These are phyloP conservation scores for Scophthalmus maximus DNA, from an alignment of 2,113 vertebrate genomes.

Conservation along the genomic window DNA sequence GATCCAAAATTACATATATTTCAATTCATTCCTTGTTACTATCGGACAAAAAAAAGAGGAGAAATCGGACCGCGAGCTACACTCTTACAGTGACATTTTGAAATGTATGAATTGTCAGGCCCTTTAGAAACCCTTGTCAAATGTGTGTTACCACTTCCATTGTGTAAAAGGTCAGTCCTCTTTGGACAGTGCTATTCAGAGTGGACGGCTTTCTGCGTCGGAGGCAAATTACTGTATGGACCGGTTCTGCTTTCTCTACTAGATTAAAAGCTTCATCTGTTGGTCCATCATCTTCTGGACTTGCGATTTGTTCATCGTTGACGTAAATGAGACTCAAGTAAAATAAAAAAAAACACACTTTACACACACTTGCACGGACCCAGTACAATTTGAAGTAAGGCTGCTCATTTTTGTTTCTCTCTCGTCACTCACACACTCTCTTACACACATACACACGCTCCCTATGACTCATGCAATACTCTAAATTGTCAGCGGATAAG, in stretches of 20 bases:
- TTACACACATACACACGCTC: background rate
- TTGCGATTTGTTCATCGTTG: too few relatives aligned
- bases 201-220: background rate
- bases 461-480: conserved; percentile 37
- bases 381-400: background rate
- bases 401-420: background rate
- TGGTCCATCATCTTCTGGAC: conserved; percentile 21
- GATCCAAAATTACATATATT: too few relatives aligned
- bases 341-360: conserved; percentile 23
- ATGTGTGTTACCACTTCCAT: background rate
- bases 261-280: conserved; percentile 43
- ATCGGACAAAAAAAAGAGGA: background rate
- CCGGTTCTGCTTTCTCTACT: conserved; percentile 17
- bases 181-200: background rate
- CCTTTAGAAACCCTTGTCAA: background rate
- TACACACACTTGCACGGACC: background rate
- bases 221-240: conserved; percentile 3
- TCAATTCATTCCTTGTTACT: background rate
- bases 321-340: background rate
- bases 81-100: conserved; percentile 17
- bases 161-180: conserved; percentile 25
- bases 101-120: conserved; percentile 16
- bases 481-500: conserved; percentile 4
- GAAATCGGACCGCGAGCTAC: too few relatives aligned
- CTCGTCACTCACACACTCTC: conserved; percentile 8